A percentile compares a stretch with the other conserved stretches of the same genome.
Evolutionary conservation across 2,888 invertebrate genomes (phyloP).

Genomic region (Opisthograptis luteolata): DNA sequence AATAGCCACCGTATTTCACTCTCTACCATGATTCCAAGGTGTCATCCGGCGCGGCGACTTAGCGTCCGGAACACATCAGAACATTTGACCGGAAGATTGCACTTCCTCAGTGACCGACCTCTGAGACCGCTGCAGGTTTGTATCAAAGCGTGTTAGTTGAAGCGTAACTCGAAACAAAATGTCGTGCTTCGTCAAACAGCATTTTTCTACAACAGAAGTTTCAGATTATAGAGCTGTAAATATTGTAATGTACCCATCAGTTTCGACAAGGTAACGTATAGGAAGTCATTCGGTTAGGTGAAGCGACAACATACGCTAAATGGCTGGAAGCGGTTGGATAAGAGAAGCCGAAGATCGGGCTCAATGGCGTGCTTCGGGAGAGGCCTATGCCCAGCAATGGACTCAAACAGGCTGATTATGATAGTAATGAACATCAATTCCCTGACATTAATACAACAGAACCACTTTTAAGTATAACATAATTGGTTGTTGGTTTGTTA

Average conservation of each 20-base stretch:
- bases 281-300: no score
- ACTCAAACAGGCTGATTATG: no score
- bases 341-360: no score
- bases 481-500: not conserved
- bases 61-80: no score
- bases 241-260: no score
- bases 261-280: no score
- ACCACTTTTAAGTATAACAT: not conserved
- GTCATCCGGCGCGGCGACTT: no score
- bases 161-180: constrained; percentile 33
- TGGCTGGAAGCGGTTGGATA: no score
- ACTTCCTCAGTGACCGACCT: constrained; percentile 41
- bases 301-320: no score
- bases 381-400: no score
- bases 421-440: no score
- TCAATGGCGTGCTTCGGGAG: no score
- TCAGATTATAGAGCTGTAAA: not conserved
- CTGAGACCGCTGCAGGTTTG: constrained; percentile 36
- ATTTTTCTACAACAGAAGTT: constrained; percentile 1
- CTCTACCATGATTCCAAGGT: constrained; percentile 51
- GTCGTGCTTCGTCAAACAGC: constrained; percentile 3
- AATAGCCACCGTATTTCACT: constrained; percentile 68
- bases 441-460: not conserved
- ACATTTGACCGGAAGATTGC: constrained; percentile 42
- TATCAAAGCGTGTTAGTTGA: constrained; percentile 38